These are phyloP conservation scores for Gerris lacustris DNA, from an alignment of 2,888 invertebrate genomes.

Conservation along the genomic window DNA sequence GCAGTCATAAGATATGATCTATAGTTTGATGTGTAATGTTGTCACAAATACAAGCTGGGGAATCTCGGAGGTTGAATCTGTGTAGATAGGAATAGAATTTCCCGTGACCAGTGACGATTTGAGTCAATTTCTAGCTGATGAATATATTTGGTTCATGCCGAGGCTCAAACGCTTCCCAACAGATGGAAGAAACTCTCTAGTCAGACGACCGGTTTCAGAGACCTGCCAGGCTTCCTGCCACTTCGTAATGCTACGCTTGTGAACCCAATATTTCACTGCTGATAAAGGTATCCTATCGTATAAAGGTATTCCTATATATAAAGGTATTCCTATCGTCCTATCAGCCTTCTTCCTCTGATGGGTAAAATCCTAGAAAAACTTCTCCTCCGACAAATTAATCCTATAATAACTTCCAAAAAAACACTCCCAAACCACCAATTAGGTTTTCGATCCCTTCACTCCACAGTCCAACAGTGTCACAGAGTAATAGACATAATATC, in stretches of 20 bases:
- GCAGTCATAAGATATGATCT: background rate
- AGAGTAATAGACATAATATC: too few relatives aligned
- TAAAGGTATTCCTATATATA: background rate
- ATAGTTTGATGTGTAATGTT: background rate
- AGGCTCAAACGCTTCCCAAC: background rate
- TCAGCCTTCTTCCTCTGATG: too few relatives aligned
- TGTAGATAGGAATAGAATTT: background rate
- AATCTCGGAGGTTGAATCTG: background rate
- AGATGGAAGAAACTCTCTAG: background rate
- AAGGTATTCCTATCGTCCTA: too few relatives aligned
- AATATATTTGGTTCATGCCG: background rate
- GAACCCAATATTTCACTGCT: background rate
- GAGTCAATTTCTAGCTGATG: background rate
- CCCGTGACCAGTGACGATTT: background rate
- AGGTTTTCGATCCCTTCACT: too few relatives aligned
- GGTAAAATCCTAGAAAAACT: too few relatives aligned
- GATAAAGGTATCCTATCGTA: background rate
- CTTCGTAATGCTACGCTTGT: background rate
- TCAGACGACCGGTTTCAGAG: background rate
- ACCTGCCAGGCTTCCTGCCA: background rate
- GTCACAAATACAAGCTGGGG: background rate
- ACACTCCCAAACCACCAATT: too few relatives aligned
- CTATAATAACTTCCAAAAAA: too few relatives aligned
- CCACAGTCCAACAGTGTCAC: too few relatives aligned
- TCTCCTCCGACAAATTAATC: too few relatives aligned